Conservation (phyloP, 2,797 vertebrate genomes). For the Rhodeus uyekii region DNA sequence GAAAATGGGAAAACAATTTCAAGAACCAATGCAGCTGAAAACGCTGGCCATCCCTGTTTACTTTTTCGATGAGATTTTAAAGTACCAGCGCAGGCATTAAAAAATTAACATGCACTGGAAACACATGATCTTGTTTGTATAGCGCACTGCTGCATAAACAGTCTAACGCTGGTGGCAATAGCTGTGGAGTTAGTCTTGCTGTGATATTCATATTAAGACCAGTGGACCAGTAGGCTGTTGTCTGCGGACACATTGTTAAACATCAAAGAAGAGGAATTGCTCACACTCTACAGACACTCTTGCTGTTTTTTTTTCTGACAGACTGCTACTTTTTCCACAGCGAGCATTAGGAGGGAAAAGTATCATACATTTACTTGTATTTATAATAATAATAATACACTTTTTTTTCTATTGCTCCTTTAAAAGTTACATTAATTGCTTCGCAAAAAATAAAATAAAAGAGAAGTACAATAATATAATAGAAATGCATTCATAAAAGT, state of each 20-base stretch:
- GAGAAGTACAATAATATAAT: no score
- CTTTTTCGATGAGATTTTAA: slow-evolving; percentile 5
- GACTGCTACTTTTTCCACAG: background rate
- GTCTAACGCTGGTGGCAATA: background rate
- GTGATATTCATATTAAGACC: slow-evolving; percentile 5
- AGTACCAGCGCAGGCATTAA: background rate
- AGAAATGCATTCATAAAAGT: no score
- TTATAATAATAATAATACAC: no score
- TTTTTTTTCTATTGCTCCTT: no score
- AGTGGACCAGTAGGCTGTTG: background rate
- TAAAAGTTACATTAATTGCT: no score
- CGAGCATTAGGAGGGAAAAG: background rate
- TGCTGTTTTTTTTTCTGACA: background rate
- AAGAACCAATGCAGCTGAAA: background rate
- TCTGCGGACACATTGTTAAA: slow-evolving; percentile 8
- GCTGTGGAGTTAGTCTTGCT: background rate
- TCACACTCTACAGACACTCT: background rate
- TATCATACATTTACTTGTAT: slow-evolving; percentile 8
- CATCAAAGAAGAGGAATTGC: slow-evolving; percentile 5
- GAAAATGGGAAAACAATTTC: background rate
- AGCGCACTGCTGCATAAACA: background rate
- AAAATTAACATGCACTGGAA: background rate
- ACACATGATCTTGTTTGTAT: slow-evolving; percentile 1
- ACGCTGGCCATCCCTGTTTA: background rate
- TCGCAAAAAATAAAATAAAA: no score